These are phyloP conservation scores for Rhipidura dahli DNA, from an alignment of 2,113 vertebrate species.

Conservation along the genomic window DNA sequence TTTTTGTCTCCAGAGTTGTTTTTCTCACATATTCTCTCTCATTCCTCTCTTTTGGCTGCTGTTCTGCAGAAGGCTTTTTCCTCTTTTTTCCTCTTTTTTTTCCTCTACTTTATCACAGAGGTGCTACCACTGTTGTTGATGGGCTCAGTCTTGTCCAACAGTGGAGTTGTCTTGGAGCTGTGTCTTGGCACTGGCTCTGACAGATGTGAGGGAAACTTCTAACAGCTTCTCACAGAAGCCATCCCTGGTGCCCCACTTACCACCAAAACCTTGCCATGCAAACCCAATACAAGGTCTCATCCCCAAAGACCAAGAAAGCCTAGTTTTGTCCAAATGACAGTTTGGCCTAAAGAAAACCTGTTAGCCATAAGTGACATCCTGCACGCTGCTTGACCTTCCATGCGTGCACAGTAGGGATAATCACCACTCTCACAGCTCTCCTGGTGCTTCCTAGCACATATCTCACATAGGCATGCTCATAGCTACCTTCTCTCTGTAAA, in stretches of 20 bases:
- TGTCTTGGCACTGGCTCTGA: neutral
- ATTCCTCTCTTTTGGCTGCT: neutral
- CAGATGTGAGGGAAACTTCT: neutral
- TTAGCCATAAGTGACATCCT: neutral
- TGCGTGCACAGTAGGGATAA: neutral
- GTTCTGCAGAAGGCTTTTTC: neutral
- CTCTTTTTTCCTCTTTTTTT: too few relatives aligned
- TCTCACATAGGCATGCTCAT: too few relatives aligned
- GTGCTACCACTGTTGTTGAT: neutral
- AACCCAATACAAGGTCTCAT: neutral
- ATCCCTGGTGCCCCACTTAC: neutral
- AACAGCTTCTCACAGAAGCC: neutral
- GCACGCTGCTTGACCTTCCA: neutral
- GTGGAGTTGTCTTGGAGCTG: accelerated
- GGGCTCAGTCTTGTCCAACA: neutral
- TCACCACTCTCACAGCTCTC: neutral
- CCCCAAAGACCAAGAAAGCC: neutral
- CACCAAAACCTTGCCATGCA: neutral
- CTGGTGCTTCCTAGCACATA: neutral
- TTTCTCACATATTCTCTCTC: neutral
- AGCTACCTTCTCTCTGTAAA: neutral
- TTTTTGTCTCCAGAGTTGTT: neutral
- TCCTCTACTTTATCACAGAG: neutral
- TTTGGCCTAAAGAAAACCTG: neutral
- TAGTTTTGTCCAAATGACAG: neutral